These are phyloP conservation scores for Muricea muricata DNA, from an alignment of 92 coral and sea anemone species.

Conservation along the genomic window DNA sequence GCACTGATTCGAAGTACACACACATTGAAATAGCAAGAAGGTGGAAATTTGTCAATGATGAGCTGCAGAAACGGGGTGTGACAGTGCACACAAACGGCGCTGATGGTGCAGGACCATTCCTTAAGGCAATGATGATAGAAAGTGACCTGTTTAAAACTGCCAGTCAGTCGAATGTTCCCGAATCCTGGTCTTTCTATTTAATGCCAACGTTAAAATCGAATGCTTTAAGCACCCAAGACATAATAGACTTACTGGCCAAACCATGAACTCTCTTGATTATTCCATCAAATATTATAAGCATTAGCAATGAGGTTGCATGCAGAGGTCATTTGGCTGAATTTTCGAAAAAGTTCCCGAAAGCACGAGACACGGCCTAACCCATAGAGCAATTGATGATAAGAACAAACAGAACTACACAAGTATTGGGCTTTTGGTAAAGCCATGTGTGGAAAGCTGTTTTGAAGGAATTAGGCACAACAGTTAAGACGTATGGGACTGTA, in stretches of 20 bases:
- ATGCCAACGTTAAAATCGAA: not conserved
- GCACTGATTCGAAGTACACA: slow-evolving; percentile 14
- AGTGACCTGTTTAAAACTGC: not conserved
- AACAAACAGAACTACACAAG: slow-evolving; percentile 7
- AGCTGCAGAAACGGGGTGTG: not conserved
- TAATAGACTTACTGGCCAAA: not conserved
- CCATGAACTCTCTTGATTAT: slow-evolving; percentile 4
- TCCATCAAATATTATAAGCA: slow-evolving; percentile 16
- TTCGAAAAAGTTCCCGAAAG: slow-evolving; percentile 16
- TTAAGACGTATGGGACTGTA: not conserved
- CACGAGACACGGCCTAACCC: slow-evolving; percentile 23
- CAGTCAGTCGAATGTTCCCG: not conserved
- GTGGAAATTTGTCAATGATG: not conserved
- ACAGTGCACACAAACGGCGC: slow-evolving; percentile 19
- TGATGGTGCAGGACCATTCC: slow-evolving; percentile 1
- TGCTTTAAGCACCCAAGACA: too few relatives aligned
- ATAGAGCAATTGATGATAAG: not conserved
- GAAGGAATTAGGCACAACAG: slow-evolving; percentile 1
- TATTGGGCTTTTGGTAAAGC: slow-evolving; percentile 20
- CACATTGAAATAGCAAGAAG: not conserved
- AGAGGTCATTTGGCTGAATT: slow-evolving; percentile 19
- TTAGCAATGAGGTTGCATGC: slow-evolving; percentile 12
- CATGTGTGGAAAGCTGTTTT: slow-evolving; percentile 15
- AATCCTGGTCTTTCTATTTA: not conserved
- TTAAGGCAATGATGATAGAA: slow-evolving; percentile 7